Evolutionary conservation across 1,140 invertebrate species (phyloP).

Genomic region (Drosophila subpulchrella): DNA sequence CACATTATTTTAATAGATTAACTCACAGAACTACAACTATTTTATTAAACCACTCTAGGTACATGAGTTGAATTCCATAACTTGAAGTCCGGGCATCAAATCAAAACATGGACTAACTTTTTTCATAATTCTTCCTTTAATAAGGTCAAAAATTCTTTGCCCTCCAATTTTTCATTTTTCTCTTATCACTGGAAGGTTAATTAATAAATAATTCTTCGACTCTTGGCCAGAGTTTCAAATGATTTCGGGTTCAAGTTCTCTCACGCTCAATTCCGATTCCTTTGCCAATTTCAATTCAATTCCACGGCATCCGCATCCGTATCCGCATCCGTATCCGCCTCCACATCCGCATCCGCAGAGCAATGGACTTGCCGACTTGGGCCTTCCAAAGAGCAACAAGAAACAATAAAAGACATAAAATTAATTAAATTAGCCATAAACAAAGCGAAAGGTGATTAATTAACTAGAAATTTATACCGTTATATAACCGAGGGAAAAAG

Average conservation of each 20-base stretch:
- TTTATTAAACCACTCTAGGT: too few species aligned
- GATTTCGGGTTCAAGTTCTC: background rate
- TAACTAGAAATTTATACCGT: constrained; percentile 74
- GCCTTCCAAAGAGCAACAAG: constrained; percentile 14
- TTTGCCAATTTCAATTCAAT: constrained; percentile 22
- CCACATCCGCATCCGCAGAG: constrained; percentile 1
- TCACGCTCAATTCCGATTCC: constrained; percentile 31
- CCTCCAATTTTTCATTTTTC: too few species aligned
- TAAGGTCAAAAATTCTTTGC: background rate
- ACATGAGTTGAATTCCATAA: too few species aligned
- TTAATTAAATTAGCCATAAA: constrained; percentile 77
- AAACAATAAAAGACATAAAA: constrained; percentile 69
- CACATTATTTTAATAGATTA: too few species aligned
- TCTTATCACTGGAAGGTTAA: constrained; percentile 8
- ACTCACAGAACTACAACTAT: too few species aligned
- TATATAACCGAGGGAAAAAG: constrained; percentile 40
- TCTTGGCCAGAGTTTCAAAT: constrained; percentile 7
- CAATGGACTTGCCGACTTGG: constrained; percentile 1
- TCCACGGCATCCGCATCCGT: constrained; percentile 4
- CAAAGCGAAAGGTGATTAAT: constrained; percentile 75
- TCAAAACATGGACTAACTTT: too few species aligned
- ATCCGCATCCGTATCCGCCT: constrained; percentile 15
- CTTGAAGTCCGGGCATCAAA: too few species aligned
- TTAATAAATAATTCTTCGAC: constrained; percentile 46
- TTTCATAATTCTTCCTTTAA: background rate